These are phyloP conservation scores for Scrobipalpa atriplicella DNA, from an alignment of 2,888 invertebrate genomes.

Conservation along the genomic window DNA sequence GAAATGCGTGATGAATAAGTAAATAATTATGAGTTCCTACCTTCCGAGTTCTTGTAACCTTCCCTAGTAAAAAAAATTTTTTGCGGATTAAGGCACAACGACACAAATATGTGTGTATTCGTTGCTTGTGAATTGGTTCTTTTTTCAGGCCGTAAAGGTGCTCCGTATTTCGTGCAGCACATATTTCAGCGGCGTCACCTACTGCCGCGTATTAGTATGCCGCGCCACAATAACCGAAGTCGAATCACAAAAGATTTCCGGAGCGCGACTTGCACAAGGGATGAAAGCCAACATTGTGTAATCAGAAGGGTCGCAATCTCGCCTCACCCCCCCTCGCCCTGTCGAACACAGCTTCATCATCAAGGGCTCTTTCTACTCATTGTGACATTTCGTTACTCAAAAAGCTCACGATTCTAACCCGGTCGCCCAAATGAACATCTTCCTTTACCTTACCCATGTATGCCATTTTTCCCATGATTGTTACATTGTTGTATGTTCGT, in stretches of 20 bases:
- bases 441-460: background rate
- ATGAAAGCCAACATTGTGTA: slow-evolving; percentile 82
- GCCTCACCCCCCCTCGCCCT: slow-evolving; percentile 66
- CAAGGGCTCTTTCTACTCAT: slow-evolving; percentile 76
- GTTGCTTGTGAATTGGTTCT: slow-evolving; percentile 9
- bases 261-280: slow-evolving; percentile 80
- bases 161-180: slow-evolving; percentile 36
- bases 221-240: slow-evolving; percentile 79
- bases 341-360: slow-evolving; percentile 80
- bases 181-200: slow-evolving; percentile 69
- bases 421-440: slow-evolving; percentile 27
- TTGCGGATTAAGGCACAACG: background rate
- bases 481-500: background rate
- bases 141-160: slow-evolving; percentile 15
- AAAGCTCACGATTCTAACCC: slow-evolving; percentile 47
- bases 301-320: slow-evolving; percentile 82
- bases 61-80: background rate
- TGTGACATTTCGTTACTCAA: slow-evolving; percentile 68
- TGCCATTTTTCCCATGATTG: background rate
- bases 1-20: too few relatives aligned
- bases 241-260: slow-evolving; percentile 83
- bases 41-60: too few relatives aligned
- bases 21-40: too few relatives aligned
- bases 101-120: background rate
- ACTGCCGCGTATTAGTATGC: slow-evolving; percentile 76